These are phyloP conservation scores for Vanessa tameamea DNA, from an alignment of 1,140 invertebrate genomes.

Conservation along the genomic window DNA sequence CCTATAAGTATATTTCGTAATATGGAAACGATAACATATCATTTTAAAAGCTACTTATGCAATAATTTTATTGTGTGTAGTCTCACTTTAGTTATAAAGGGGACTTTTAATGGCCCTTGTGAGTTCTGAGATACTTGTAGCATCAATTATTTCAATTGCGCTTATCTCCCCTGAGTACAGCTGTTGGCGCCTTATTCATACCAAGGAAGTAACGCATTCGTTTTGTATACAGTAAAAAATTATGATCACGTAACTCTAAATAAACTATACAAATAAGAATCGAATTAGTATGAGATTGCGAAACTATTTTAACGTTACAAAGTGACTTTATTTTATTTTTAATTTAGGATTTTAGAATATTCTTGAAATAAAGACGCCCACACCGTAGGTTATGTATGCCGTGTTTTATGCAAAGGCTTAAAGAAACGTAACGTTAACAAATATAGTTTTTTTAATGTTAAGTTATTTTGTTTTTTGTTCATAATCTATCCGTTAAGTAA, in stretches of 20 bases:
- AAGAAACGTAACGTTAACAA: too few relatives aligned
- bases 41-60: slow-evolving; percentile 8
- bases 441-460: too few relatives aligned
- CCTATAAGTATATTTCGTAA: not conserved
- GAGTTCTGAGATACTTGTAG: slow-evolving; percentile 45
- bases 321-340: too few relatives aligned
- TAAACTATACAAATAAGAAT: too few relatives aligned
- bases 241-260: not conserved
- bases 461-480: not conserved
- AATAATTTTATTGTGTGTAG: slow-evolving; percentile 13
- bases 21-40: not conserved
- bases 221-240: not conserved
- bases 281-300: too few relatives aligned
- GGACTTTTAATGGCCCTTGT: slow-evolving; percentile 41
- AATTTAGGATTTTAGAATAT: too few relatives aligned
- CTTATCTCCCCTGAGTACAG: slow-evolving; percentile 51
- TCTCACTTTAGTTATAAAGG: slow-evolving; percentile 14
- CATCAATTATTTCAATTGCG: slow-evolving; percentile 63
- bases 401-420: too few relatives aligned
- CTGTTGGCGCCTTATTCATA: slow-evolving; percentile 40
- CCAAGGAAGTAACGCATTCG: not conserved
- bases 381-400: too few relatives aligned
- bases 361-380: too few relatives aligned
- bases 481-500: slow-evolving; percentile 24
- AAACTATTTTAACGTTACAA: too few relatives aligned